Base-by-base conservation (phyloP, 2,888 invertebrate species). In the Lamellibrachia columna region DNA sequence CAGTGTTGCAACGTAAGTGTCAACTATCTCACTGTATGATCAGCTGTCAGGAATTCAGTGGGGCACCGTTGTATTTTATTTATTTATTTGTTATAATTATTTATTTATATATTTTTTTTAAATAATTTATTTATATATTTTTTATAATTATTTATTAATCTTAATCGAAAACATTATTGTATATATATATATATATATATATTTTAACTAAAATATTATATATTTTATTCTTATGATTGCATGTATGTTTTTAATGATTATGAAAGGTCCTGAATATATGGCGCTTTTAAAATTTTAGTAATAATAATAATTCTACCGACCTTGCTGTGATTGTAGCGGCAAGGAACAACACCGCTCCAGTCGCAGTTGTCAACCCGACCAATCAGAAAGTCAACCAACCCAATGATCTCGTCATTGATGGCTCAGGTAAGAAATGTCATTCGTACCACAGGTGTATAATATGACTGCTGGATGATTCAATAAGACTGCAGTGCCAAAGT, bases 351-450 rank as follows among this genome's bases (percentile, higher is more conserved):
- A 94, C 95, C 92, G 97, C 98, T 0, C 99, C 99, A 0, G 97
- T 98, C 93, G 98, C 98, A 1, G 97, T 98, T 90, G 98, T 99
- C 94, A 98, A 98, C 2, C 99, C 99, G 0, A 97, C 98, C 3
- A 97, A 98, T 90, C 98, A 98, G 96, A 98, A 98, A 9, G 98
- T 99, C 8, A 98, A 98, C 95, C 97, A 98, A 94, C 99, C 99
- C 0, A 99, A 98, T 95, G 98, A 98, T 0, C 98, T 98, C 0
- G 98, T 99, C 55, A 97, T 99, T 55, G 99, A 99, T 96, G 99
- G 97, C 3, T 97, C 98, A 90, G 96, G 96, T 96, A 94, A 94
- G 94, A 93, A 15, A 53, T 52, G 90, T 90, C 40, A 90, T 28
- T 90, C n/a, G 3, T 90, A 22, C 11, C 40, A 28, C 90, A 90